Evolutionary conservation across 2,113 vertebrate genomes (phyloP).

Genomic region (Echinops telfairi): DNA sequence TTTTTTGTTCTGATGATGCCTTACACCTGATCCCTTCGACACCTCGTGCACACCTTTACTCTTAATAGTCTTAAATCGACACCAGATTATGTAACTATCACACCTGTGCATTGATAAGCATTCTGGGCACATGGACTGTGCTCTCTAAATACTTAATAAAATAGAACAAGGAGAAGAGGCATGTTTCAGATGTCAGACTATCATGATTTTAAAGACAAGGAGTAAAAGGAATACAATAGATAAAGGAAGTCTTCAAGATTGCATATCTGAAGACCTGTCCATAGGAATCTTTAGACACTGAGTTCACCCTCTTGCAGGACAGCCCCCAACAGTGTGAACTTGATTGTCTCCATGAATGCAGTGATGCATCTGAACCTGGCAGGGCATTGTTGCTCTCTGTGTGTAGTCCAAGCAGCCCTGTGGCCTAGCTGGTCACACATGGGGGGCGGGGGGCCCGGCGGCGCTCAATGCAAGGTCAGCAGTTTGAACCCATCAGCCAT

Average conservation of each 20-base stretch:
- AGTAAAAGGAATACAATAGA: background rate
- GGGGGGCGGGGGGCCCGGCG: no score
- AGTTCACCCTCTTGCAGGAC: no score
- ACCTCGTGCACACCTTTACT: no score
- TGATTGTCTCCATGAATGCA: background rate
- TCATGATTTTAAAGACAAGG: conserved; percentile 31
- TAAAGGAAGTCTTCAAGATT: background rate
- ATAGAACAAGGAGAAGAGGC: background rate
- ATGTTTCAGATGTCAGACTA: background rate
- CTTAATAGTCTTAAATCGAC: no score
- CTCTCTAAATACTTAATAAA: background rate
- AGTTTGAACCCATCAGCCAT: no score
- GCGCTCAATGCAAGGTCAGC: no score
- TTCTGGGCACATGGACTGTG: background rate
- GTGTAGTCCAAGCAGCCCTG: no score
- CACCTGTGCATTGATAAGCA: background rate
- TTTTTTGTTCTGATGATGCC: no score
- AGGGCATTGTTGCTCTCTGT: background rate
- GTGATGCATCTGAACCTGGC: background rate
- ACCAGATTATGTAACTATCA: no score
- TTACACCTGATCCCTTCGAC: no score
- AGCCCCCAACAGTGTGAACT: background rate
- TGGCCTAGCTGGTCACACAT: no score
- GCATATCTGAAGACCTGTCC: background rate
- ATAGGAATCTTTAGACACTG: background rate